These are phyloP conservation scores for Acrocyrtus sp. DNA, from an alignment of 2,888 invertebrate genomes.

Conservation along the genomic window DNA sequence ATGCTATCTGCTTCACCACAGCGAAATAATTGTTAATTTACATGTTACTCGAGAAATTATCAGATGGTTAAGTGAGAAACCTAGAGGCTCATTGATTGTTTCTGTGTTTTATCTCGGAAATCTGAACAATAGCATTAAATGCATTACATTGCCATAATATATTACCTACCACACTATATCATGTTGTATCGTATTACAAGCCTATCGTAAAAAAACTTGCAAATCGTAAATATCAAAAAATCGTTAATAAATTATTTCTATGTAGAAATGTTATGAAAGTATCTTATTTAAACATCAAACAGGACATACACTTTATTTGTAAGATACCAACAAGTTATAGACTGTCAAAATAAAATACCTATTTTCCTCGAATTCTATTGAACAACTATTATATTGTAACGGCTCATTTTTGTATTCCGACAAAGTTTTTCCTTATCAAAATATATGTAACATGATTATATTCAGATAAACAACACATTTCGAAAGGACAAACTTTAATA, in stretches of 20 bases:
- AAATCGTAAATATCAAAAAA: neutral
- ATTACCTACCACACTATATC: neutral
- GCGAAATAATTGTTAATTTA: neutral
- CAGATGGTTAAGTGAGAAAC: neutral
- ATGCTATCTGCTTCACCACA: too few relatives aligned
- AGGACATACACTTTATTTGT: too few relatives aligned
- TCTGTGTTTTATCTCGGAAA: neutral
- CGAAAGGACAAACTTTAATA: too few relatives aligned
- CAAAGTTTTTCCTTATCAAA: constrained; percentile 11
- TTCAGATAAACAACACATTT: neutral
- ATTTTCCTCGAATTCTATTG: constrained; percentile 42
- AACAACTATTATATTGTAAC: constrained; percentile 10
- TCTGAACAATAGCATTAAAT: too few relatives aligned
- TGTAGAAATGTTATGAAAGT: neutral
- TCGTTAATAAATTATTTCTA: neutral
- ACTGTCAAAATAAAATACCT: constrained; percentile 47
- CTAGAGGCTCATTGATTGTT: too few relatives aligned
- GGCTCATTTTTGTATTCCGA: constrained; percentile 46
- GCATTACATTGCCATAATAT: neutral
- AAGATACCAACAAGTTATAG: constrained; percentile 40
- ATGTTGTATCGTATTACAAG: neutral
- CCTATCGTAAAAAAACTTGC: neutral
- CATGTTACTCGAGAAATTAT: neutral
- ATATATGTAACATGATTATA: neutral
- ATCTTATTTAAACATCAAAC: neutral